A percentile compares a stretch with the other conserved stretches of the same genome.
These are phyloP conservation scores for Furnarius figulus DNA, from an alignment of 2,113 vertebrate species.

Conservation along the genomic window DNA sequence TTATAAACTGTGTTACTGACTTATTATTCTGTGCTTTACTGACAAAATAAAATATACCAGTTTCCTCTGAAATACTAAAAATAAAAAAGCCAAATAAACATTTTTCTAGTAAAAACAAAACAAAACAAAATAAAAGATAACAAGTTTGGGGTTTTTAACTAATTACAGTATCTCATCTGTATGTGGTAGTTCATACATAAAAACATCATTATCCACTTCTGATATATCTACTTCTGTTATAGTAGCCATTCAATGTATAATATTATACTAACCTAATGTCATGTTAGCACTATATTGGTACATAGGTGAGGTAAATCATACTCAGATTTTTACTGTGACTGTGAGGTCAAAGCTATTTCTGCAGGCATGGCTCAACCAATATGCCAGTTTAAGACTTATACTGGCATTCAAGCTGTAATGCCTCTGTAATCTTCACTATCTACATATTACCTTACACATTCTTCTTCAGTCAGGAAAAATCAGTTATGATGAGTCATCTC, in stretches of 20 bases:
- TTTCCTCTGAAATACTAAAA: neutral
- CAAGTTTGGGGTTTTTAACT: too few relatives aligned
- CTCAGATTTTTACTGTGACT: neutral
- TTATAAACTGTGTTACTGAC: neutral
- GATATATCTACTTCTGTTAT: neutral
- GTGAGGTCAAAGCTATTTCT: neutral
- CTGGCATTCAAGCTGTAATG: neutral
- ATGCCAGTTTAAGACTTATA: neutral
- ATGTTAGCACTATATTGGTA: neutral
- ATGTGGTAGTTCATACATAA: neutral
- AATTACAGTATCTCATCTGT: neutral
- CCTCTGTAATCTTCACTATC: neutral
- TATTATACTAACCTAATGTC: neutral
- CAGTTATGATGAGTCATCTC: neutral
- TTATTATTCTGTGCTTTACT: neutral
- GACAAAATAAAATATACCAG: neutral
- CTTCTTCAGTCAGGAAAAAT: neutral
- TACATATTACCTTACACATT: neutral
- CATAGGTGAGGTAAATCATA: neutral
- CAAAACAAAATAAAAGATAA: neutral
- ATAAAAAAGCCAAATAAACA: neutral
- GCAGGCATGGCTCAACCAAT: neutral
- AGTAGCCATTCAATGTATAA: slow-evolving; percentile 60
- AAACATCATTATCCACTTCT: neutral
- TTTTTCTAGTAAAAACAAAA: neutral